Percentiles rank a stretch among this genome's conserved stretches.
Evolutionary conservation across 2,797 vertebrate genomes (phyloP).

Genomic region (Hemibagrus guttatus): DNA sequence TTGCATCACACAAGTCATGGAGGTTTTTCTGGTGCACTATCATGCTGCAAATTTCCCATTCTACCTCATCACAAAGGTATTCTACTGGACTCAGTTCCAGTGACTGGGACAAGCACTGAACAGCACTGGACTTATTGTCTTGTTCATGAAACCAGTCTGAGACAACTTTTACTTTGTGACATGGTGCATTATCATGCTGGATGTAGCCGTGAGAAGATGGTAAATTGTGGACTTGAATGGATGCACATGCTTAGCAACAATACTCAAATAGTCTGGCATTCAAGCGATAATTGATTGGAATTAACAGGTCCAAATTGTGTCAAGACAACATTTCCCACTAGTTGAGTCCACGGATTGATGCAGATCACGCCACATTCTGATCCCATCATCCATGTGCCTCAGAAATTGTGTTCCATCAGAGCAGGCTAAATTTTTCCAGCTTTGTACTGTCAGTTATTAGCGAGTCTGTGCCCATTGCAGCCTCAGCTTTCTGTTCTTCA

Average conservation of each 20-base stretch:
- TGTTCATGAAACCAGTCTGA: neutral
- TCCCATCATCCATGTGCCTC: neutral
- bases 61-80: neutral
- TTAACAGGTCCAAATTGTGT: neutral
- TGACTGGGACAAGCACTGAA: neutral
- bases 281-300: neutral
- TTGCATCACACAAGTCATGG: neutral
- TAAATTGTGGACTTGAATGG: neutral
- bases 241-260: too few species aligned
- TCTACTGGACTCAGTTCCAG: neutral
- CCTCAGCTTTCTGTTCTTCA: too few species aligned
- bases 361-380: neutral
- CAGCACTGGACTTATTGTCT: neutral
- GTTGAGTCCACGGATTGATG: neutral
- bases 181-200: neutral
- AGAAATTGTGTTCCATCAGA: neutral
- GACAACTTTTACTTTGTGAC: neutral
- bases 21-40: neutral
- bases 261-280: neutral
- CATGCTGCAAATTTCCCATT: neutral
- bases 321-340: neutral
- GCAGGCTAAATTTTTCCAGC: too few species aligned
- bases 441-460: neutral
- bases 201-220: neutral
- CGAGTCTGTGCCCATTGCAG: neutral